Base-by-base conservation (phyloP, 2,888 invertebrate species). In the Erebia ligea region DNA sequence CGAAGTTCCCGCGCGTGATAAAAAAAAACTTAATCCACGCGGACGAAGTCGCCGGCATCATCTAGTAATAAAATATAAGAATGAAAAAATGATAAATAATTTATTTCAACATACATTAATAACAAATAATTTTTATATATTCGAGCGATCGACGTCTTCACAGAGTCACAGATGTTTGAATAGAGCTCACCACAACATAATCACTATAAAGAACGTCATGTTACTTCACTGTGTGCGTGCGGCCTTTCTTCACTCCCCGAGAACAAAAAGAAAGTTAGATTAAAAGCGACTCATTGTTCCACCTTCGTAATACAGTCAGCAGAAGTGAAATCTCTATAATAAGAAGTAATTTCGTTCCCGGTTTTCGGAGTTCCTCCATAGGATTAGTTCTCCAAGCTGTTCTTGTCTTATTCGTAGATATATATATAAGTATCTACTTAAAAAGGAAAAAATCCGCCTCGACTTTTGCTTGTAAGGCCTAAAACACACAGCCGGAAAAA, bases 191-290 rank as follows among this genome's bases (percentile, higher is more conserved):
- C 84, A 83, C 84, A 84, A 86, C 86, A 84, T 85, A 86, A 87
- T 88, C 83, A 79, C 76, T 82, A n/a, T 82, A 76, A 83, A 81
- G 84, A 73, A 81, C 80, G 80, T 81, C 87, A 80, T 86, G 87
- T 89, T 21, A 48, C 87, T 85, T 82, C 84, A 83, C 82, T 82
- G 85, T 84, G 83, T 82, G 88, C 88, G 89, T 82, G 90, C 86
- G 86, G 83, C 82, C 75, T 77, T 84, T 85, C 84, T 86, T 84
- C 82, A 84, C 85, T 86, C 83, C 85, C 78, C 81, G 82, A 82
- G 79, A 82, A 86, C 85, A 86, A 86, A 86, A 89, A 87, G 85
- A 87, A 89, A 90, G 87, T 89, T 88, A 87, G 89, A 90, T 90
- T 90, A 90, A 89, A 88, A 82, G 84, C 81, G 85, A 79, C 78